These are phyloP conservation scores for Pseudachorutes palmiensis DNA, from an alignment of 1,140 invertebrate genomes.

Conservation along the genomic window DNA sequence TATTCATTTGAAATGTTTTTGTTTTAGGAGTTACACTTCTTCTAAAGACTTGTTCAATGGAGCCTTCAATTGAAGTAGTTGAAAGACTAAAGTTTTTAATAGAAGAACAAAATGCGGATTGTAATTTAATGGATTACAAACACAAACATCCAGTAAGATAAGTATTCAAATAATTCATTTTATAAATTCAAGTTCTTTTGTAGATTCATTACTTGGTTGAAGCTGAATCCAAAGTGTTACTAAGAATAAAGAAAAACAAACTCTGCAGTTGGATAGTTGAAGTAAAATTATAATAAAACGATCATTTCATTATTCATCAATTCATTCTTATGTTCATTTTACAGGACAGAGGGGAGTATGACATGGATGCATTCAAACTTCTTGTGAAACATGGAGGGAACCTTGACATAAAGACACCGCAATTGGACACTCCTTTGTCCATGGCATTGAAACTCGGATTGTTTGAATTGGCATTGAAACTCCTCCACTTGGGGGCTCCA, in stretches of 20 bases:
- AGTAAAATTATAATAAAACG: background rate
- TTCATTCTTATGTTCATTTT: too few species aligned
- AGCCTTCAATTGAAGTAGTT: constrained; percentile 19
- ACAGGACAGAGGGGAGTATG: constrained; percentile 5
- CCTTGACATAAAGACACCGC: constrained; percentile 9
- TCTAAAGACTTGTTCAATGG: constrained; percentile 9
- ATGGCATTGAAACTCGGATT: constrained; percentile 7
- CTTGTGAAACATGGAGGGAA: constrained; percentile 15
- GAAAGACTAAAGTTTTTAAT: constrained; percentile 45
- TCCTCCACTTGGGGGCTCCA: constrained; percentile 5
- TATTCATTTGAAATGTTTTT: too few species aligned
- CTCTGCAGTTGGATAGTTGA: background rate
- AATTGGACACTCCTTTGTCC: constrained; percentile 10
- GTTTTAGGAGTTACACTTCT: constrained; percentile 26
- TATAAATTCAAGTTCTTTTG: too few species aligned
- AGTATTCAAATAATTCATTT: too few species aligned
- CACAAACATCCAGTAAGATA: constrained; percentile 45
- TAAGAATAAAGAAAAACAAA: background rate
- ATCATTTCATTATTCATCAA: too few species aligned
- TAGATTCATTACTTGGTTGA: constrained; percentile 26
- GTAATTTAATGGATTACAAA: constrained; percentile 43
- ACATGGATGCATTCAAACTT: constrained; percentile 5
- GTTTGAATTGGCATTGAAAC: constrained; percentile 9
- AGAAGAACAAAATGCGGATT: constrained; percentile 44
- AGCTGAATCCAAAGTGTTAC: background rate